Conservation (phyloP, 2,797 vertebrate species). For the Parambassis ranga region DNA sequence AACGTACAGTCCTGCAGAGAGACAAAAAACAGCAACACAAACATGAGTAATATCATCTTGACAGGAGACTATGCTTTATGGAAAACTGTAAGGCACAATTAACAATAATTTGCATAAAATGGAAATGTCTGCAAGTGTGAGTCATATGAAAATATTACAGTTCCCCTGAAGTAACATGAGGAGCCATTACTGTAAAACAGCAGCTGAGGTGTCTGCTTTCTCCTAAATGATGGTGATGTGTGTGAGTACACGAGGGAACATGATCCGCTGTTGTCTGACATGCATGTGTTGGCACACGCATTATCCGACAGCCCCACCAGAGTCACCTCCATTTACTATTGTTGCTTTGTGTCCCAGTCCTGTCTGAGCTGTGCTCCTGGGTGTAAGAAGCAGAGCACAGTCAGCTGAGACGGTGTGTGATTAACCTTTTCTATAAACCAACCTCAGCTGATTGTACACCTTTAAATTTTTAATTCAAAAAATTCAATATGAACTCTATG, state of each 20-base stretch:
- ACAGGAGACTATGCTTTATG: not conserved
- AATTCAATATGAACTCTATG: not conserved
- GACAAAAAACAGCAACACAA: conserved; percentile 25
- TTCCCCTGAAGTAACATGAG: conserved; percentile 6
- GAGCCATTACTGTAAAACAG: conserved; percentile 11
- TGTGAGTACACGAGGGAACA: conserved; percentile 44
- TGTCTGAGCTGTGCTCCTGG: conserved; percentile 27
- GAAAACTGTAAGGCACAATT: not conserved
- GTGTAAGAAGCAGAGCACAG: conserved; percentile 37
- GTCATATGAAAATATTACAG: conserved; percentile 4
- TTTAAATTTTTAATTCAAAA: not conserved
- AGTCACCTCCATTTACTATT: conserved; percentile 24
- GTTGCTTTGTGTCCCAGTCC: conserved; percentile 10
- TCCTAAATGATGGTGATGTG: conserved; percentile 41
- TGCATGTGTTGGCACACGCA: conserved; percentile 29
- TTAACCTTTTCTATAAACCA: too few species aligned
- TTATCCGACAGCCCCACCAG: conserved; percentile 24
- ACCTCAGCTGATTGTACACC: too few species aligned
- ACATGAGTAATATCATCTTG: not conserved
- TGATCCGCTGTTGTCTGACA: conserved; percentile 60
- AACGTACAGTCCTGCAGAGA: conserved; percentile 93
- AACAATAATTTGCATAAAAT: not conserved
- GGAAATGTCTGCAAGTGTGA: conserved; percentile 18
- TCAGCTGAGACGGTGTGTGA: conserved; percentile 1
- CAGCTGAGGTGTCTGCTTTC: conserved; percentile 47